Evolutionary conservation across 2,797 vertebrate genomes (phyloP).

Genomic region (Schizothorax lantsangensis): DNA sequence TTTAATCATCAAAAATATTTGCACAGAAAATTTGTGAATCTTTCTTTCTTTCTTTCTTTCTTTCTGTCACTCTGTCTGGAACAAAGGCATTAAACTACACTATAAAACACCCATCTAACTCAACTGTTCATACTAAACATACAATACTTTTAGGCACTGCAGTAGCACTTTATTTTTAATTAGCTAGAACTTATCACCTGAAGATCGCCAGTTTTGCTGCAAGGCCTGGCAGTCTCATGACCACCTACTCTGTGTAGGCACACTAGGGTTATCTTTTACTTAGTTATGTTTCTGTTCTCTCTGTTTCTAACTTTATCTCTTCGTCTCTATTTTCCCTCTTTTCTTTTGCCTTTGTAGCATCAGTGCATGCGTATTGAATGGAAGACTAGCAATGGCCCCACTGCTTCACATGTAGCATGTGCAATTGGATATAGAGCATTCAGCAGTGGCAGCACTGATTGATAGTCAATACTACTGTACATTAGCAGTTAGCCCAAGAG

Average conservation of each 20-base stretch:
- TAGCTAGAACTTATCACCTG: not conserved
- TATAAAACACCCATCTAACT: not conserved
- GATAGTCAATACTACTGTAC: not conserved
- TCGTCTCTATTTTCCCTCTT: not conserved
- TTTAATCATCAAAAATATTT: slow-evolving; percentile 26
- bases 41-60: not conserved
- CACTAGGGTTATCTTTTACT: not conserved
- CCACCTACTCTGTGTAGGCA: not conserved
- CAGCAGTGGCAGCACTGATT: not conserved
- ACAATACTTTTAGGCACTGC: not conserved
- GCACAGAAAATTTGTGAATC: not conserved
- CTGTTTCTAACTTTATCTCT: not conserved
- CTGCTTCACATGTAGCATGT: not conserved
- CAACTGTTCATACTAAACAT: not conserved
- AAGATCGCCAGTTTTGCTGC: not conserved
- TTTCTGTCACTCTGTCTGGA: not conserved
- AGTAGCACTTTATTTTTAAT: not conserved
- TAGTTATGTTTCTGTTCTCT: not conserved
- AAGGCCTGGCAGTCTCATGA: not conserved
- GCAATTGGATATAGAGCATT: not conserved
- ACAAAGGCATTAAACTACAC: not conserved
- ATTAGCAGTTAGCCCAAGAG: not conserved
- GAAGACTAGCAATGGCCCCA: not conserved
- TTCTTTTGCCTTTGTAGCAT: not conserved
- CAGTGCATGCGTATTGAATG: not conserved